Conservation (phyloP, 2,113 vertebrate genomes). For the Corynorhinus townsendii region DNA sequence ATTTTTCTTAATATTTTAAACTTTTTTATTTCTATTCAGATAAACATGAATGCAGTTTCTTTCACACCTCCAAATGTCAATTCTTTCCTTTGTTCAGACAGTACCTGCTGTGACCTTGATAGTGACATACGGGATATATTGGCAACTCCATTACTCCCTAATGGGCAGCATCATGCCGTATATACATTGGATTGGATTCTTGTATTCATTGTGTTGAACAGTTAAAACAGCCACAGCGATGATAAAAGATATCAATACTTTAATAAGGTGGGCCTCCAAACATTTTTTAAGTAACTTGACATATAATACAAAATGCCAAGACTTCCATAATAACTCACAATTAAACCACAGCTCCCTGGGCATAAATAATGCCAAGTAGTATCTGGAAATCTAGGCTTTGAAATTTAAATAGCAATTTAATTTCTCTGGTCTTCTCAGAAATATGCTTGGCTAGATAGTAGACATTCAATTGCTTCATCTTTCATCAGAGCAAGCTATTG, state of each 20-base stretch:
- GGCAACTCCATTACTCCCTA: background rate
- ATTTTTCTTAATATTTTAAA: constrained; percentile 29
- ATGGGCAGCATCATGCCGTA: too few relatives aligned
- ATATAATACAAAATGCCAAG: background rate
- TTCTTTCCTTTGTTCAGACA: background rate
- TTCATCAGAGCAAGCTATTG: background rate
- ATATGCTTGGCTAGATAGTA: background rate
- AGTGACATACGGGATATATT: background rate
- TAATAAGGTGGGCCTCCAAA: background rate
- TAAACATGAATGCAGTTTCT: background rate
- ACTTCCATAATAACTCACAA: background rate
- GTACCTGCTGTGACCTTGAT: background rate
- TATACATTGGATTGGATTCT: background rate
- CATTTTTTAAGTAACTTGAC: background rate
- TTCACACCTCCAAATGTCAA: background rate
- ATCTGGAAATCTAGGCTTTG: background rate
- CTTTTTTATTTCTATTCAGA: background rate
- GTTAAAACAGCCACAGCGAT: background rate
- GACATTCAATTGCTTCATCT: background rate
- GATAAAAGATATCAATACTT: background rate
- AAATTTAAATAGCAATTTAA: background rate
- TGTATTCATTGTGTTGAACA: background rate
- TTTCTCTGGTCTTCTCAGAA: background rate
- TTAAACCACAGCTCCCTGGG: background rate
- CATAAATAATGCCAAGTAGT: background rate